Evolutionary conservation across 2,113 vertebrate species (phyloP).

Genomic region (Protobothrops flavoviridis): DNA sequence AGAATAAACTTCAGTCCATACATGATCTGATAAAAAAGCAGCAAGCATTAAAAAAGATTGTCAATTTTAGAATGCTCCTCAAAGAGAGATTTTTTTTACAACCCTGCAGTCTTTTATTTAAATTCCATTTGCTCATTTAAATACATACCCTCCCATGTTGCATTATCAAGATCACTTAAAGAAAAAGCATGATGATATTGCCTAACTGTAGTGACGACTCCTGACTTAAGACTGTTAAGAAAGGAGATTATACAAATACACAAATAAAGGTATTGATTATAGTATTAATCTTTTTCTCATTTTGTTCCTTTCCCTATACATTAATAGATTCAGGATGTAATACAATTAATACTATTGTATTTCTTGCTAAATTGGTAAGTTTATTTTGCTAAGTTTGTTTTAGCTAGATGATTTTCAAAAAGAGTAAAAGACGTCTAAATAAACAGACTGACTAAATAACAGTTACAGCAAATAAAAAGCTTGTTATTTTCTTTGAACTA

Average conservation of each 20-base stretch:
- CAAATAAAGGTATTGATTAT: not conserved
- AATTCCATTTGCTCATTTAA: not conserved
- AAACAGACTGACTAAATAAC: not conserved
- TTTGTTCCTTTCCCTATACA: not conserved
- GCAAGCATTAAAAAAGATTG: not conserved
- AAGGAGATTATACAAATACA: not conserved
- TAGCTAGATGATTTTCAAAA: not conserved
- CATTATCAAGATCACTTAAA: not conserved
- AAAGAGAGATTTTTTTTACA: not conserved
- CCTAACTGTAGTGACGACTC: not conserved
- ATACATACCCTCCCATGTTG: not conserved
- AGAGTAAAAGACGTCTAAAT: not conserved
- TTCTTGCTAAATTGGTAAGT: not conserved
- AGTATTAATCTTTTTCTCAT: not conserved
- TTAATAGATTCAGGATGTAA: not conserved
- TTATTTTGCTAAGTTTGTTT: not conserved
- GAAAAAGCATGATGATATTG: not conserved
- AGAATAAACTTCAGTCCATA: constrained; percentile 96
- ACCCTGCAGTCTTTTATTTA: not conserved
- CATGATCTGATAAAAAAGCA: constrained; percentile 80
- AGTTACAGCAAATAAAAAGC: not conserved
- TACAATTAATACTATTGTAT: not conserved
- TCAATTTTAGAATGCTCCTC: constrained; percentile 14
- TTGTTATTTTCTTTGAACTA: not conserved
- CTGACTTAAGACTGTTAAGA: not conserved